These are phyloP conservation scores for Chrysomela aeneicollis DNA, from an alignment of 2,888 invertebrate species.

Conservation along the genomic window DNA sequence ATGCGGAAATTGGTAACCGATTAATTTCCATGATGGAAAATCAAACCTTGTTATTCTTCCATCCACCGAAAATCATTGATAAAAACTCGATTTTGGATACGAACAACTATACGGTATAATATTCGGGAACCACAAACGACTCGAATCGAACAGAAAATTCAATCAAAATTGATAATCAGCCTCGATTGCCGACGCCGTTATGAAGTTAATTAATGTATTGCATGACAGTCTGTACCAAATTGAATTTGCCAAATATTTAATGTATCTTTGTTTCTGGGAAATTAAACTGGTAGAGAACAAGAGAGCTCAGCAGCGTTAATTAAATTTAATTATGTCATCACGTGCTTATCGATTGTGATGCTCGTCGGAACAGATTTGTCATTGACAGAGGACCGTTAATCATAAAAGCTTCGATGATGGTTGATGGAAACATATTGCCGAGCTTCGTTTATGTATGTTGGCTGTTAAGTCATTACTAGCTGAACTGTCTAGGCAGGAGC, in stretches of 20 bases:
- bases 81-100: too few relatives aligned
- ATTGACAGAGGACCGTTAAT: not conserved
- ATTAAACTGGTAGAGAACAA: conserved; percentile 19
- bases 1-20: not conserved
- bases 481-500: too few relatives aligned
- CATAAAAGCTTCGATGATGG: not conserved
- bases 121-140: not conserved
- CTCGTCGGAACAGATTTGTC: conserved; percentile 14
- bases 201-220: conserved; percentile 28
- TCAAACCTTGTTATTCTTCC: not conserved
- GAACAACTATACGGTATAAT: not conserved
- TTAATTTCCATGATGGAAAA: not conserved
- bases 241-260: conserved; percentile 21
- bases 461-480: not conserved
- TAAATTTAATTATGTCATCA: conserved; percentile 19
- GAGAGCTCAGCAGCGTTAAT: conserved; percentile 16
- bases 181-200: conserved; percentile 22
- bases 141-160: conserved; percentile 4
- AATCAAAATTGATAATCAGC: conserved; percentile 21
- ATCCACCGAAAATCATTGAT: not conserved
- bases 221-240: conserved; percentile 19
- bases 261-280: conserved; percentile 27
- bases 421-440: conserved; percentile 1
- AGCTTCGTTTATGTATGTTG: not conserved
- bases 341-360: conserved; percentile 11